Evolutionary conservation across 2,888 invertebrate species (phyloP).

Genomic region (Syrphus vitripennis): DNA sequence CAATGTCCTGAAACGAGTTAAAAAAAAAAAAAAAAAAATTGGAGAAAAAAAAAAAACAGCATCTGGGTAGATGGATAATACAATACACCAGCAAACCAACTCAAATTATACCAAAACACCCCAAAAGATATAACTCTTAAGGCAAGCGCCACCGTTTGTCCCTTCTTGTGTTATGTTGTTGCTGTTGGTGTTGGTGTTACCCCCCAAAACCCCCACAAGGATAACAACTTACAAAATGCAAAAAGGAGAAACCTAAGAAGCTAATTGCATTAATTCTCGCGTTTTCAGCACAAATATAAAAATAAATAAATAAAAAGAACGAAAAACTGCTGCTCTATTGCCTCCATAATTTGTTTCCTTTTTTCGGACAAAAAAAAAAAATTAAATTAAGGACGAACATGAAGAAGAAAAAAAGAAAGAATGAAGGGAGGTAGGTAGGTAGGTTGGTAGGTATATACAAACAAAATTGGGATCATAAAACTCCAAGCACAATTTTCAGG

Average conservation of each 20-base stretch:
- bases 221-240: constrained; percentile 59
- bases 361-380: not conserved
- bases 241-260: constrained; percentile 48
- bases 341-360: constrained; percentile 65
- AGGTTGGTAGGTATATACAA: not conserved
- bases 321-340: constrained; percentile 60
- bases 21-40: constrained; percentile 11
- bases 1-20: constrained; percentile 46
- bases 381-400: not conserved
- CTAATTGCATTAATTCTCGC: constrained; percentile 70
- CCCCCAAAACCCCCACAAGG: constrained; percentile 10
- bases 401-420: not conserved
- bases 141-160: constrained; percentile 28
- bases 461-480: constrained; percentile 27
- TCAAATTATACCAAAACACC: not conserved
- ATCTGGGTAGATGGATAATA: constrained; percentile 40
- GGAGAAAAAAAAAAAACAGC: constrained; percentile 22
- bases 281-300: constrained; percentile 54
- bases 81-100: constrained; percentile 9
- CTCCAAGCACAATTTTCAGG: constrained; percentile 52
- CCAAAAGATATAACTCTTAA: constrained; percentile 42
- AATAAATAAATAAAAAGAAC: constrained; percentile 28
- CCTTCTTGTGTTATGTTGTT: not conserved
- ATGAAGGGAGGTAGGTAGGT: too few relatives aligned
- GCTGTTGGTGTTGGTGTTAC: not conserved